Evolutionary conservation across 1,140 invertebrate species (phyloP), one percentile per base, ranked within the genome.

Genomic region (Euwallacea fornicatus): DNA sequence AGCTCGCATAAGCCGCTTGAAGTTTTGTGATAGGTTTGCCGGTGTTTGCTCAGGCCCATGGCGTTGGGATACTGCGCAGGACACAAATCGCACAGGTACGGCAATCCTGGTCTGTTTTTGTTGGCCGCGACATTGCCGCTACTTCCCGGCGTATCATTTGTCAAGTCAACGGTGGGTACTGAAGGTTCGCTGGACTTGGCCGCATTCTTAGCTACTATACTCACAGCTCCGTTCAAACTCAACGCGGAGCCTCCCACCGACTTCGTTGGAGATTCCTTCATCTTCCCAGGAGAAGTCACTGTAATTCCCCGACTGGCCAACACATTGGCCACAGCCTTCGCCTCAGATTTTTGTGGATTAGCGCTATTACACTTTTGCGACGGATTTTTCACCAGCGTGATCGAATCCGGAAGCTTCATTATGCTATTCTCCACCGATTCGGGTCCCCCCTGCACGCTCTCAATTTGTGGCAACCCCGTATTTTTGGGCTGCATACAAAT

Each of bases 301-400:
- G 89, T 91, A 65, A 92, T 92, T 15, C 91, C 91, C 72, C 91
- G 81, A 10, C 89, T 89, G 8, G 90, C 90, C 53, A 93, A 80
- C 44, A 91, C 87, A 80, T 89, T 91, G 0, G 90, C 90, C 73
- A 92, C 90, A 1, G 87, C 87, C 66, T 88, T 89, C 6, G 90
- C 88, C 75, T 91, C 88, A 43, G 86, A 86, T 72, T 88, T 88
- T 46, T 87, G 87, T 4, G 83, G 82, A 73, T 71, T 76, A 13
- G 69, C 72, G 0, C 59, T 59, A 54, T 69, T 41, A 47, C 71
- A 53, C 69, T 73, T 71, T 7, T 80, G 77, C 2, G 77, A 76
- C 9, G 79, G 78, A 69, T 80, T 86, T 73, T 88, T 86, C 50
- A 86, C 85, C 65, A 91, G 81, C 7, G 90, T 91, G 44, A 88